Percentiles rank a stretch among this genome's conserved stretches.
Evolutionary conservation across 2,888 invertebrate species (phyloP).

Genomic region (Peribatodes rhomboidaria): DNA sequence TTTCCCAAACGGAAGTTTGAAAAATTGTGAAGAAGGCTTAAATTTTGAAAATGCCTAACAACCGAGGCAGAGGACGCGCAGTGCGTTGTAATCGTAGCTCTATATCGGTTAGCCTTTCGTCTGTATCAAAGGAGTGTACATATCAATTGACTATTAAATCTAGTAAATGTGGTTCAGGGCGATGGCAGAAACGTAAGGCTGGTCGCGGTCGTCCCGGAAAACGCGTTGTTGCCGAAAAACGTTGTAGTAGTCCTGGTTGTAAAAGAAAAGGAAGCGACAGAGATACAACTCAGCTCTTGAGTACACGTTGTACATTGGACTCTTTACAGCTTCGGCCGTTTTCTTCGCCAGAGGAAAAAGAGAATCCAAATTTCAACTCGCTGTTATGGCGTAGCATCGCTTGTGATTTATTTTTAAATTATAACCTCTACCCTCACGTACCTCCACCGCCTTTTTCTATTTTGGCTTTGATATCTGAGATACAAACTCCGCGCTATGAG

Average conservation of each 20-base stretch:
- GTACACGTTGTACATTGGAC: background rate
- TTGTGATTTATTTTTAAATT: background rate
- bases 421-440: background rate
- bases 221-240: background rate
- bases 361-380: background rate
- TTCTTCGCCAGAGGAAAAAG: background rate
- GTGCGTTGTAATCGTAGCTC: too few relatives aligned
- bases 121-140: too few relatives aligned
- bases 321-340: too few relatives aligned
- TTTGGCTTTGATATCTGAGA: slow-evolving; percentile 1
- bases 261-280: too few relatives aligned
- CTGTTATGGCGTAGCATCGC: background rate
- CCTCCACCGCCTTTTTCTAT: background rate
- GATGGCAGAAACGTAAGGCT: background rate
- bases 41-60: too few relatives aligned
- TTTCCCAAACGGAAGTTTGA: too few relatives aligned
- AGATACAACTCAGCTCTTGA: background rate
- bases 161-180: background rate
- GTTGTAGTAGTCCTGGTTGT: too few relatives aligned
- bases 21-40: too few relatives aligned
- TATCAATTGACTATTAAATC: too few relatives aligned
- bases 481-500: background rate
- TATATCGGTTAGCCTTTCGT: too few relatives aligned
- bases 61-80: too few relatives aligned
- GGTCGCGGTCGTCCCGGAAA: background rate